phyloP scores from a whole-genome alignment of 2,797 vertebrate genomes.

The Acanthurus leucopareius region DNA sequence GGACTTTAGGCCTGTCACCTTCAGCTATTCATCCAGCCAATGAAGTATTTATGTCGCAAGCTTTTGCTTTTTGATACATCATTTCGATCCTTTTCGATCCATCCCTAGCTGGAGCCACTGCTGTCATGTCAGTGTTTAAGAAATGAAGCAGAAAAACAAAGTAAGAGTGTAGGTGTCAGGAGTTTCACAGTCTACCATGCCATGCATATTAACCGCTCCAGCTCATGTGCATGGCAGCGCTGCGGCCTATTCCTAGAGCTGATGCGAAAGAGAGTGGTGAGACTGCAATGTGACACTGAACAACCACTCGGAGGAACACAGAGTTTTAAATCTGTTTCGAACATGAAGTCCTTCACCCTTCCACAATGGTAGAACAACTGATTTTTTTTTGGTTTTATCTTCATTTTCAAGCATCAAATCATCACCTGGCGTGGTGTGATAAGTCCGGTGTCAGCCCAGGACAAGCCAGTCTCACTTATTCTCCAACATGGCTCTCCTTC shows the following conservation, averaged over 20 bases:
- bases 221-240: not conserved
- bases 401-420: constrained; percentile 54
- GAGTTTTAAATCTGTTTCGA: constrained; percentile 42
- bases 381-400: constrained; percentile 62
- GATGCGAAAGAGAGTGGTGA: constrained; percentile 36
- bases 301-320: constrained; percentile 29
- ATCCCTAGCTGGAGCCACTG: constrained; percentile 13
- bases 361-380: constrained; percentile 39
- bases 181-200: constrained; percentile 36
- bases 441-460: constrained; percentile 66
- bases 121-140: constrained; percentile 58
- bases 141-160: constrained; percentile 58
- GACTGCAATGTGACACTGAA: constrained; percentile 41
- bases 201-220: constrained; percentile 51
- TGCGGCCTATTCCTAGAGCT: constrained; percentile 6
- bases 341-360: constrained; percentile 51
- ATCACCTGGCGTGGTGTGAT: constrained; percentile 73
- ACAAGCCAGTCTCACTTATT: constrained; percentile 69
- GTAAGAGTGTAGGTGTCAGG: constrained; percentile 47
- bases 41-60: constrained; percentile 80
- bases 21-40: constrained; percentile 67
- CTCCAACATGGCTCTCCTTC: constrained; percentile 58
- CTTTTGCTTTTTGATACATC: constrained; percentile 73
- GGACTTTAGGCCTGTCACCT: constrained; percentile 69
- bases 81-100: constrained; percentile 52